These are phyloP conservation scores for Sinodicranocentrus sp. DNA, from an alignment of 2,888 invertebrate species.

Conservation along the genomic window DNA sequence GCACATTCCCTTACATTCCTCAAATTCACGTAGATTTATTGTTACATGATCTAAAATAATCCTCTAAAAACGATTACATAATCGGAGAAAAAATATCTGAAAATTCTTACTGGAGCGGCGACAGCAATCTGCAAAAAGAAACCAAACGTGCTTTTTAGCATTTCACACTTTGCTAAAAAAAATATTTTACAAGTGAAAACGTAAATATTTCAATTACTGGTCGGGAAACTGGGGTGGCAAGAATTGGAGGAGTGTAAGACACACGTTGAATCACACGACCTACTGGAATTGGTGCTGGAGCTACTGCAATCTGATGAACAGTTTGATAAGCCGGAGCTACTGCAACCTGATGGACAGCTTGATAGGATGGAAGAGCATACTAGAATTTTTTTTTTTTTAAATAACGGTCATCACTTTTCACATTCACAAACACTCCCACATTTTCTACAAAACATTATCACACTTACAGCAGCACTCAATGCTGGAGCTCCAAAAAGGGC, in stretches of 20 bases:
- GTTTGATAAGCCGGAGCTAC: background rate
- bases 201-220: slow-evolving; percentile 5
- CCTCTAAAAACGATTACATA: no score
- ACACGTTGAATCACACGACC: slow-evolving; percentile 26
- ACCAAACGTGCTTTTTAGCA: no score
- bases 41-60: no score
- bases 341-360: background rate
- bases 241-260: slow-evolving; percentile 37
- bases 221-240: slow-evolving; percentile 18
- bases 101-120: background rate
- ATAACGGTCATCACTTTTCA: no score
- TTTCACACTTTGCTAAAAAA: background rate
- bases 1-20: no score
- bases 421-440: no score
- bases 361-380: no score
- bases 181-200: background rate
- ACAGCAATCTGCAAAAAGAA: slow-evolving; percentile 10
- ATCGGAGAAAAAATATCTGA: no score
- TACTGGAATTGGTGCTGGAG: background rate
- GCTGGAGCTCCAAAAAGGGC: slow-evolving; percentile 6
- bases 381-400: no score
- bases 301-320: slow-evolving; percentile 14
- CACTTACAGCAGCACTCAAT: slow-evolving; percentile 29
- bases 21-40: no score
- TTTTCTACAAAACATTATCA: no score